These are phyloP conservation scores for Neosilurus hyrtlii DNA, from an alignment of 2,797 vertebrate genomes.

Conservation along the genomic window DNA sequence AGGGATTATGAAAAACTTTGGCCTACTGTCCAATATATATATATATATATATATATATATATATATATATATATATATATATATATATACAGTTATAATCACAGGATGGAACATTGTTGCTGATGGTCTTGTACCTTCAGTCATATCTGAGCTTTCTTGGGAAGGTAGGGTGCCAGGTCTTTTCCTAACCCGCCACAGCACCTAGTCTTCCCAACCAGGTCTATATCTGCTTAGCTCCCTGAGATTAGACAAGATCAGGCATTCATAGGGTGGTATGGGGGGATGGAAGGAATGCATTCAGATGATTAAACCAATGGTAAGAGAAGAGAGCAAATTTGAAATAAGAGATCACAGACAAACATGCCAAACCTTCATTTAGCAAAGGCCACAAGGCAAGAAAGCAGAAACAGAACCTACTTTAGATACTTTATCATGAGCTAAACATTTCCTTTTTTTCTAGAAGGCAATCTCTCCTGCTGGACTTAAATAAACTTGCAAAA, in stretches of 20 bases:
- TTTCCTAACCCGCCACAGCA: too few species aligned
- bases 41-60: background rate
- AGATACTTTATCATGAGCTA: background rate
- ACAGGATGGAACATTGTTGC: background rate
- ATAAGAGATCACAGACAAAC: background rate
- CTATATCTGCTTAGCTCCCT: too few species aligned
- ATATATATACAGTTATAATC: background rate
- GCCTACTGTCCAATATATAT: background rate
- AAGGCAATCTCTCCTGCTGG: background rate
- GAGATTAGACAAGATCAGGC: too few species aligned
- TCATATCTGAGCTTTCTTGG: too few species aligned
- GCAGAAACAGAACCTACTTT: slow-evolving; percentile 11
- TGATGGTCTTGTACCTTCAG: too few species aligned
- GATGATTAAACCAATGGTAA: background rate
- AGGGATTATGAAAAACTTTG: background rate
- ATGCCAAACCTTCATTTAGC: background rate
- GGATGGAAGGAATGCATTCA: background rate
- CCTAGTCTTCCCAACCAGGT: too few species aligned
- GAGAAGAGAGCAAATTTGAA: background rate
- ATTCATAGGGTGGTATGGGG: too few species aligned
- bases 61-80: background rate
- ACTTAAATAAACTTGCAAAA: background rate
- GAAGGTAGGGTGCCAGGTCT: too few species aligned
- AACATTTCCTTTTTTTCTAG: background rate
- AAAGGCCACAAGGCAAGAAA: background rate